A percentile compares a stretch with the other conserved stretches of the same genome.
phyloP scores from a whole-genome alignment of 2,888 invertebrate species.

The Ametastegia equiseti region DNA sequence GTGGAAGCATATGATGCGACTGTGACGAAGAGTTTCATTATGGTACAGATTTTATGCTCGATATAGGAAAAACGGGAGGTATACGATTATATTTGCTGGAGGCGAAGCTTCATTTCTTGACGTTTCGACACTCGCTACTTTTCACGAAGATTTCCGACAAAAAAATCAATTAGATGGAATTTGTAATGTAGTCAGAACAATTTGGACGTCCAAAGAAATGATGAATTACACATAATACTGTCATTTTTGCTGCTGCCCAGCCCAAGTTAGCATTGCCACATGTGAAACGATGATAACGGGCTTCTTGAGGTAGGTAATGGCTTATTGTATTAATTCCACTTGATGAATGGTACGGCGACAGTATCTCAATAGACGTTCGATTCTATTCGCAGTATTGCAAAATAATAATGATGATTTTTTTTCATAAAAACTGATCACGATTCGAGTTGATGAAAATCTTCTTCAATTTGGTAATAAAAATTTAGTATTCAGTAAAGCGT shows the following conservation, averaged over 20 bases:
- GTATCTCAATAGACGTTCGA: not conserved
- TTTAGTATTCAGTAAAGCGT: no score
- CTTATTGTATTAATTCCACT: not conserved
- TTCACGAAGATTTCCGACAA: no score
- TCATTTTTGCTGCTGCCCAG: not conserved
- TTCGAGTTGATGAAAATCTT: no score
- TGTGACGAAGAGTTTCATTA: not conserved
- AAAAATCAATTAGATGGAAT: no score
- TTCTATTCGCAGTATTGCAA: no score
- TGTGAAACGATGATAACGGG: constrained; percentile 35
- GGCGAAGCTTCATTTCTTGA: no score
- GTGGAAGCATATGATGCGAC: not conserved
- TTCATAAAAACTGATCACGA: no score
- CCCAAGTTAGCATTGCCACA: not conserved
- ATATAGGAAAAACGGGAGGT: not conserved
- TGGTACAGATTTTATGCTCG: not conserved
- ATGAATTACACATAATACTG: constrained; percentile 29
- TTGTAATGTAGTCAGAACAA: not conserved
- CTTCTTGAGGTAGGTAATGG: constrained; percentile 37
- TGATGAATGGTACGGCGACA: not conserved
- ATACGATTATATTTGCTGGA: no score
- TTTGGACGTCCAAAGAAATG: not conserved
- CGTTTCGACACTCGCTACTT: no score
- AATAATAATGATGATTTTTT: no score
- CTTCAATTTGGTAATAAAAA: no score